Evolutionary conservation across 2,888 invertebrate genomes (phyloP), one percentile per base, ranked within the genome.

Genomic region (Cyclophora punctaria): DNA sequence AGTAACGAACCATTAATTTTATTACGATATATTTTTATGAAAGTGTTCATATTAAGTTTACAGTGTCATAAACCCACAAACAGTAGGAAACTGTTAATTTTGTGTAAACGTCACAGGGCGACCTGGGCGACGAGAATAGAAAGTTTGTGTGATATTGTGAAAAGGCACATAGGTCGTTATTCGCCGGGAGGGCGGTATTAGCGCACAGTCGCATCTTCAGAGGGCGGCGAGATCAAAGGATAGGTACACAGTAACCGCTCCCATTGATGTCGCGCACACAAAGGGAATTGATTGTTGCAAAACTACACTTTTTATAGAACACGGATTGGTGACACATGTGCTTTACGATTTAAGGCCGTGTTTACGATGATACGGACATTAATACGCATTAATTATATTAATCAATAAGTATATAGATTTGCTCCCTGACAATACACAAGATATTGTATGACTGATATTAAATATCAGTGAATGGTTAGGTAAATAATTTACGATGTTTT

Each of bases 241-340:
- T 80, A 83, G 82, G 81, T 81, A 84, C 83, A 86, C 80, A 83
- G 81, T 79, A 82, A 84, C 86, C 84, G 86, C 83, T 85, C 71
- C 83, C 82, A 87, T 87, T 87, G 87, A 87, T 86, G 86, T 87
- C 83, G 83, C 76, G 73, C 78, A 85, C 80, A 86, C 87, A 87
- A 87, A 87, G 87, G 80, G 83, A 84, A 87, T 86, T 86, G 86
- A 87, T 87, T 87, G 86, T 86, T 86, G 86, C 85, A 82, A 85
- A 85, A 79, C 82, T 83, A 59, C 55, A 51, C 78, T 75, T 83
- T 83, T 78, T 72, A 44, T 69, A 60, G 54, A 56, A 55, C 48
- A 34, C 67, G 72, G 79, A 81, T 81, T 78, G 79, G 80, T 84
- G 82, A 82, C 79, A 78, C 74, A 74, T 75, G 71, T 75, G 73